Conservation (phyloP, 2,888 invertebrate genomes). For the Uloborus plumipes region DNA sequence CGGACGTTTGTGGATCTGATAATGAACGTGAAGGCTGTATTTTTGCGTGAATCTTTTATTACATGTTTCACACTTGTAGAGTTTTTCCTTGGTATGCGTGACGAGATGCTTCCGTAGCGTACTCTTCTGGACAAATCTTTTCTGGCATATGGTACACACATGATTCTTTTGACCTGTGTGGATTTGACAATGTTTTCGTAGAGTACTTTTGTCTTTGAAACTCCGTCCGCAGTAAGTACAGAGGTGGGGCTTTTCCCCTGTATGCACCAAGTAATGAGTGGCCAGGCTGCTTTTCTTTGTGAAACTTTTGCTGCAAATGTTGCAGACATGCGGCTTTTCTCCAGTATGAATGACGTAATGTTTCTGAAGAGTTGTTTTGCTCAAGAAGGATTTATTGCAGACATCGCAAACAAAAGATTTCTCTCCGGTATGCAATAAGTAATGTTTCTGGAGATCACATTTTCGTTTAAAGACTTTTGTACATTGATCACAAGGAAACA, state of each 20-base stretch:
- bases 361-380: slow-evolving; percentile 40
- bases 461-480: slow-evolving; percentile 53
- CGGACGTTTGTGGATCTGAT: slow-evolving; percentile 59
- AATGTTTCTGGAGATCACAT: slow-evolving; percentile 57
- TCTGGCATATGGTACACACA: slow-evolving; percentile 45
- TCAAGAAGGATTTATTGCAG: slow-evolving; percentile 48
- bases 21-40: slow-evolving; percentile 55
- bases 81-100: slow-evolving; percentile 56
- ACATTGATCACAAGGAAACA: slow-evolving; percentile 45
- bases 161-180: slow-evolving; percentile 57
- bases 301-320: slow-evolving; percentile 41
- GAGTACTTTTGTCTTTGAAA: slow-evolving; percentile 59
- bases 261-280: slow-evolving; percentile 45
- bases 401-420: slow-evolving; percentile 47
- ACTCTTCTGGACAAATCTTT: slow-evolving; percentile 54
- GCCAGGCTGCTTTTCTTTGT: slow-evolving; percentile 56
- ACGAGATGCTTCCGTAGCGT: slow-evolving; percentile 56
- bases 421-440: slow-evolving; percentile 50
- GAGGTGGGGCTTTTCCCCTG: slow-evolving; percentile 56
- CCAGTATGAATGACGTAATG: slow-evolving; percentile 52
- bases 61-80: slow-evolving; percentile 54
- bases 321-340: slow-evolving; percentile 51
- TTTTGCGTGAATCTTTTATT: slow-evolving; percentile 53
- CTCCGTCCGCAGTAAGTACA: slow-evolving; percentile 44
- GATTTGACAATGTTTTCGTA: slow-evolving; percentile 52